Evolutionary conservation across 2,113 vertebrate species (phyloP).

Genomic region (Azemiops feae): DNA sequence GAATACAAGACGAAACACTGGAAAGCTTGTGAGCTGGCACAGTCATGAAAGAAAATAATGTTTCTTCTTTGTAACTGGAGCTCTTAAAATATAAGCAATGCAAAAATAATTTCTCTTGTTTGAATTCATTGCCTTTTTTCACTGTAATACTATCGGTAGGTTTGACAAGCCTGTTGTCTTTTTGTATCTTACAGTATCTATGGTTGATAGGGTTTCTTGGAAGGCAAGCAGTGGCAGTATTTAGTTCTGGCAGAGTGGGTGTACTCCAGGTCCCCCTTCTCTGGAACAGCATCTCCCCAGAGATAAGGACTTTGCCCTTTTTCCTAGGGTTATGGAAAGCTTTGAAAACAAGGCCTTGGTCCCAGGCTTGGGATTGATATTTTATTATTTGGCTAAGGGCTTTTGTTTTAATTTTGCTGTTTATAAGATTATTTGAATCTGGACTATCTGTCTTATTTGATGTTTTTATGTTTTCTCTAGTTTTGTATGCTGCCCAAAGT

Average conservation of each 20-base stretch:
- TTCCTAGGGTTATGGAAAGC: background rate
- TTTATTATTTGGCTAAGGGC: background rate
- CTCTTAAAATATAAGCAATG: background rate
- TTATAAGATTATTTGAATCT: background rate
- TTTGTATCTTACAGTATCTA: background rate
- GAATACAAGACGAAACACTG: background rate
- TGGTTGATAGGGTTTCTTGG: background rate
- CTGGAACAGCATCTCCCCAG: background rate
- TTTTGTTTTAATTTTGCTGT: background rate
- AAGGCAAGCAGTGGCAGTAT: background rate
- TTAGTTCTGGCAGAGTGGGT: background rate
- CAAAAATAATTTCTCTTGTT: background rate
- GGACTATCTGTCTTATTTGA: background rate
- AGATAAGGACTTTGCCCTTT: background rate
- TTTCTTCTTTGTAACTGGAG: background rate
- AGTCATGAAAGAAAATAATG: background rate
- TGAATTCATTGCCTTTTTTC: background rate
- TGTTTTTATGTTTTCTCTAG: background rate
- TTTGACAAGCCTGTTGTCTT: background rate
- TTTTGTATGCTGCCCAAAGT: background rate
- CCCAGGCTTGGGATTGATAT: background rate
- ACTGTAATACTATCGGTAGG: background rate
- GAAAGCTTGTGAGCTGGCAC: background rate
- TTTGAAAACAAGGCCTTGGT: background rate
- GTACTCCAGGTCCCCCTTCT: background rate